Evolutionary conservation across 2,888 invertebrate species (phyloP).

Genomic region (Coenonympha arcania): DNA sequence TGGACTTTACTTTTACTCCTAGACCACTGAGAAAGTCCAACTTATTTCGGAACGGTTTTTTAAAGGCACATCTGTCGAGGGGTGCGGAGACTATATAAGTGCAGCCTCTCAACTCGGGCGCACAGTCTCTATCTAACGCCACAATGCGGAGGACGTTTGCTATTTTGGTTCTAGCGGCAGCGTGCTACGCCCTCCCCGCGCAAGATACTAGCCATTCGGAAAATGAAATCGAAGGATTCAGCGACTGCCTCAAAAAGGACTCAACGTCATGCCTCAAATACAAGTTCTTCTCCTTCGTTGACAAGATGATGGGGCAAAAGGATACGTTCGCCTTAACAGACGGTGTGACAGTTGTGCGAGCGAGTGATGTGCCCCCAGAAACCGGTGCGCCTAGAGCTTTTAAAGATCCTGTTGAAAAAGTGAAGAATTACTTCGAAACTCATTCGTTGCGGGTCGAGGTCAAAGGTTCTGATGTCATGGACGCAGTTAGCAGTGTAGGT

Average conservation of each 20-base stretch:
- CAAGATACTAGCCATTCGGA: constrained; percentile 80
- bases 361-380: constrained; percentile 78
- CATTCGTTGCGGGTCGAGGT: constrained; percentile 89
- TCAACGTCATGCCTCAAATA: constrained; percentile 89
- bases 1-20: constrained; percentile 65
- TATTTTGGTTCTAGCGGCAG: constrained; percentile 58
- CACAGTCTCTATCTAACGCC: constrained; percentile 53
- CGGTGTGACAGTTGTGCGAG: constrained; percentile 87
- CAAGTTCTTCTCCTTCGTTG: constrained; percentile 89
- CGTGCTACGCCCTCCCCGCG: constrained; percentile 78
- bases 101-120: constrained; percentile 44
- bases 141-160: constrained; percentile 59
- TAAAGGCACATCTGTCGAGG: constrained; percentile 42
- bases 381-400: constrained; percentile 85
- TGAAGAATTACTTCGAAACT: constrained; percentile 83
- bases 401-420: constrained; percentile 79
- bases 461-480: constrained; percentile 87
- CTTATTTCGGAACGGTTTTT: constrained; percentile 51
- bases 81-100: constrained; percentile 64
- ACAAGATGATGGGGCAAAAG: constrained; percentile 86
- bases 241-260: constrained; percentile 87
- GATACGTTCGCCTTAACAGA: constrained; percentile 86
- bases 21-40: constrained; percentile 62
- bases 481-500: constrained; percentile 84
- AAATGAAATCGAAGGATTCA: constrained; percentile 84